phyloP scores from a whole-genome alignment of 2,797 vertebrate species.

The Crotalus adamanteus region DNA sequence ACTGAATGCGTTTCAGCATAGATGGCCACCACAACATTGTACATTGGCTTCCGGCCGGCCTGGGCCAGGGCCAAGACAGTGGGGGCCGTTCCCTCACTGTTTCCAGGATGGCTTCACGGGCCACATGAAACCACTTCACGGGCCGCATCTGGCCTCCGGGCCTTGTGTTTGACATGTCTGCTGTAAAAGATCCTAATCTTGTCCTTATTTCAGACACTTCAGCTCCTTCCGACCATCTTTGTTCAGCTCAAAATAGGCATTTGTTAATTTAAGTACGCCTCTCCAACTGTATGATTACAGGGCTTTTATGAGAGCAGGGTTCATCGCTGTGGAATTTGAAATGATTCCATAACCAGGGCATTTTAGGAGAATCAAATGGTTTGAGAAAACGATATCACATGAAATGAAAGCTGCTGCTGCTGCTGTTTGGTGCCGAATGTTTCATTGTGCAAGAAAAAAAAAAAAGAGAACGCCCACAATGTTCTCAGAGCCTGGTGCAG shows the following conservation, averaged over 20 bases:
- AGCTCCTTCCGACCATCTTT: constrained; percentile 33
- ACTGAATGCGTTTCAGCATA: too few relatives aligned
- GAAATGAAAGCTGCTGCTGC: background rate
- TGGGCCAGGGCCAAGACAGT: too few relatives aligned
- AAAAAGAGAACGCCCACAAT: too few relatives aligned
- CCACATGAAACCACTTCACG: too few relatives aligned
- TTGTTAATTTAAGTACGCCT: constrained; percentile 40
- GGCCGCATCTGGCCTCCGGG: too few relatives aligned
- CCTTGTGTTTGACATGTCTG: too few relatives aligned
- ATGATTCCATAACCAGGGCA: constrained; percentile 33
- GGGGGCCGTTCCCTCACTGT: too few relatives aligned
- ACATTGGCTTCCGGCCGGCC: too few relatives aligned
- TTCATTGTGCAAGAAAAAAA: background rate
- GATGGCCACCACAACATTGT: too few relatives aligned
- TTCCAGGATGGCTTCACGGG: too few relatives aligned
- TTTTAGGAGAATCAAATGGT: constrained; percentile 16
- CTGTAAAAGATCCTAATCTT: background rate
- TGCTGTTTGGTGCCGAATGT: background rate
- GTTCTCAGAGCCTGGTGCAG: background rate
- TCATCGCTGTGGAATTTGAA: constrained; percentile 42
- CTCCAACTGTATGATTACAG: constrained; percentile 43
- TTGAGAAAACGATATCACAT: constrained; percentile 17
- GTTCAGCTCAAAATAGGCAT: constrained; percentile 42
- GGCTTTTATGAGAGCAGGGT: constrained; percentile 35
- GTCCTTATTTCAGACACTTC: constrained; percentile 14